phyloP scores from a whole-genome alignment of 2,888 invertebrate genomes.

The Smittia aterrima region DNA sequence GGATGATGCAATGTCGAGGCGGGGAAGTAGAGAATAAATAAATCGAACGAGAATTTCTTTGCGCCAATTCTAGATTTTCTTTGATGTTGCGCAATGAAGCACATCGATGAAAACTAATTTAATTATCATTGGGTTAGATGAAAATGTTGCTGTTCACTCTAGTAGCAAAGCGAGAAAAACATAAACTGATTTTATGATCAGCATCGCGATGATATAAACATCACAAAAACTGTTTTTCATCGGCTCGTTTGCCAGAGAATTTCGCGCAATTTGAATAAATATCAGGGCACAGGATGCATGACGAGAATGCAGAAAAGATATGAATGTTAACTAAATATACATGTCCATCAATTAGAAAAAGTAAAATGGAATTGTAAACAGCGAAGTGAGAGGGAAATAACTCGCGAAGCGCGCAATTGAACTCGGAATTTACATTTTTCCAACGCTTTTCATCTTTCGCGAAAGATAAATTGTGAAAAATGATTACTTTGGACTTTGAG shows the following conservation, averaged over 20 bases:
- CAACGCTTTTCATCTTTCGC: background rate
- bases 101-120: background rate
- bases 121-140: background rate
- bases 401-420: too few relatives aligned
- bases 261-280: too few relatives aligned
- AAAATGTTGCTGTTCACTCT: too few relatives aligned
- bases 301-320: background rate
- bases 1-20: background rate
- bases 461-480: background rate
- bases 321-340: background rate
- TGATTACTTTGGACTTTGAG: too few relatives aligned
- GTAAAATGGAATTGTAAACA: background rate
- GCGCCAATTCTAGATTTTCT: background rate
- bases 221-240: too few relatives aligned
- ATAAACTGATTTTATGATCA: too few relatives aligned
- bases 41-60: background rate
- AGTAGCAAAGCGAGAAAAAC: too few relatives aligned
- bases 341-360: background rate
- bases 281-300: constrained; percentile 6
- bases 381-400: background rate
- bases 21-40: background rate
- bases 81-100: background rate
- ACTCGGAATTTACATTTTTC: background rate
- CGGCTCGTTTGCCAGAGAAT: too few relatives aligned
- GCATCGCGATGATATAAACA: too few relatives aligned